phyloP scores from a whole-genome alignment of 2,888 invertebrate species.

The Lycaena phlaeas region DNA sequence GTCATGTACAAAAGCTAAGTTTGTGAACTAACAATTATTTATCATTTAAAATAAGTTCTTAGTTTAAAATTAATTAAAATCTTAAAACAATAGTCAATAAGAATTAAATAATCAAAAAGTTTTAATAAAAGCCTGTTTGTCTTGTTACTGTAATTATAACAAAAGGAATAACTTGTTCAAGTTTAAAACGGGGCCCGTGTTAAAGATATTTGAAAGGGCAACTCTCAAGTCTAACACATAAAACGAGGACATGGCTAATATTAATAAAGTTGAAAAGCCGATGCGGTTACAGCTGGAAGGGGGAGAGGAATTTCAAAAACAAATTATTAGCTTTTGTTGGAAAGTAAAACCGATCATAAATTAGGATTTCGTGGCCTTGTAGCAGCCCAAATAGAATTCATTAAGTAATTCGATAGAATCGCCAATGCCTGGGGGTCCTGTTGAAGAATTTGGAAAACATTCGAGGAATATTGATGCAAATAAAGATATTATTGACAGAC shows the following conservation, averaged over 20 bases:
- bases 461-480: constrained; percentile 14
- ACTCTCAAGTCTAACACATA: constrained; percentile 28
- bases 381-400: constrained; percentile 42
- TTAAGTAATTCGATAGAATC: constrained; percentile 46
- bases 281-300: constrained; percentile 25
- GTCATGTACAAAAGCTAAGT: too few relatives aligned
- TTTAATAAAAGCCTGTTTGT: neutral
- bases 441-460: constrained; percentile 20
- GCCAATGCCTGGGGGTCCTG: constrained; percentile 22
- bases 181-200: constrained; percentile 5
- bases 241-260: constrained; percentile 29
- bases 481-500: neutral
- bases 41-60: too few relatives aligned
- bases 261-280: constrained; percentile 36
- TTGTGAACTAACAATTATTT: too few relatives aligned
- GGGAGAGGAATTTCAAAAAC: constrained; percentile 34
- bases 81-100: neutral
- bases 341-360: constrained; percentile 54
- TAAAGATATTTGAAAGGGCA: constrained; percentile 3
- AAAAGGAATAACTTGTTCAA: neutral
- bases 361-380: constrained; percentile 46
- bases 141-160: constrained; percentile 5
- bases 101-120: constrained; percentile 5
- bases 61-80: too few relatives aligned
- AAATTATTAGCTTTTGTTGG: constrained; percentile 49